These are phyloP conservation scores for Dioctria rufipes DNA, from an alignment of 2,888 invertebrate species.

Conservation along the genomic window DNA sequence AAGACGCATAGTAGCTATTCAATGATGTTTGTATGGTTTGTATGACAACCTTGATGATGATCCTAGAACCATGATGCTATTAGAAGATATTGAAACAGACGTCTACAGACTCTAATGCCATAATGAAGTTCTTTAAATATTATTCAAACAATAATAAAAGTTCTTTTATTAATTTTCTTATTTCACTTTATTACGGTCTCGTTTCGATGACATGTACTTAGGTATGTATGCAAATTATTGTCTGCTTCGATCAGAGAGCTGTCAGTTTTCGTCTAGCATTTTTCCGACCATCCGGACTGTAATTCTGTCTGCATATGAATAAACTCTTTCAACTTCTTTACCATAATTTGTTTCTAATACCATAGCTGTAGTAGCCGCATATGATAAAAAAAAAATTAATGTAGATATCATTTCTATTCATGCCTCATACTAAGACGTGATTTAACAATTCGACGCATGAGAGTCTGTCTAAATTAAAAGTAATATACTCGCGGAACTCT, in stretches of 20 bases:
- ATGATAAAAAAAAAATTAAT: background rate
- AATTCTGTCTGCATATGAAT: conserved; percentile 42
- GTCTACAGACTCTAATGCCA: too few relatives aligned
- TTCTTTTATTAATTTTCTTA: too few relatives aligned
- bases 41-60: too few relatives aligned
- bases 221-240: conserved; percentile 13
- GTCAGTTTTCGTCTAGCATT: conserved; percentile 28
- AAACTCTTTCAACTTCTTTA: conserved; percentile 10
- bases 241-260: conserved; percentile 16
- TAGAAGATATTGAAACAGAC: too few relatives aligned
- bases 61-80: too few relatives aligned
- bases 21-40: too few relatives aligned
- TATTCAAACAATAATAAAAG: too few relatives aligned
- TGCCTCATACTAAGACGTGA: conserved; percentile 18
- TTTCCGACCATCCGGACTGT: conserved; percentile 17
- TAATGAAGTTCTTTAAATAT: too few relatives aligned
- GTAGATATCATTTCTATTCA: conserved; percentile 34
- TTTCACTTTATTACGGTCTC: too few relatives aligned
- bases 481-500: conserved; percentile 6
- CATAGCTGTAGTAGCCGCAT: background rate
- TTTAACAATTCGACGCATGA: conserved; percentile 26
- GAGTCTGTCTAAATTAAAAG: background rate
- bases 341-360: conserved; percentile 2
- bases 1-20: too few relatives aligned
- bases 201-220: too few relatives aligned